Evolutionary conservation across 92 coral and sea anemone species (phyloP).

Genomic region (Meandrina meandrites): DNA sequence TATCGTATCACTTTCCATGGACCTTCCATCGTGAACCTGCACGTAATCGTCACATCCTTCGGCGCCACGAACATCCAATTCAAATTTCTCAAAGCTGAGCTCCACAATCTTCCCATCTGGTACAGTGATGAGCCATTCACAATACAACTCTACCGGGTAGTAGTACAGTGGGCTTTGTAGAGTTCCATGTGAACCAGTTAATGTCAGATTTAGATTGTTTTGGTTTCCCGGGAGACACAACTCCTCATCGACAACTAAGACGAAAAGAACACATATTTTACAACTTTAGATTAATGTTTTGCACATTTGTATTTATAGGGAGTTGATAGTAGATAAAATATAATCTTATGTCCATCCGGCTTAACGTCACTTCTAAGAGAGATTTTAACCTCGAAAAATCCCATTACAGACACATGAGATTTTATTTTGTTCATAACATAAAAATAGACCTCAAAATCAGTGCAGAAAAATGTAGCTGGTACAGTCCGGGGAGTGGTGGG

Average conservation of each 20-base stretch:
- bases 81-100: conserved; percentile 17
- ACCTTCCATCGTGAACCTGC: not conserved
- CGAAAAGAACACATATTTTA: no score
- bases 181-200: not conserved
- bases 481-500: no score
- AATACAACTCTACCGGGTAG: conserved; percentile 5
- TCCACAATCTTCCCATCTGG: conserved; percentile 26
- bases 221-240: conserved; percentile 14
- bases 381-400: no score
- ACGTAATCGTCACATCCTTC: not conserved
- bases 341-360: no score
- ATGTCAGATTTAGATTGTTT: not conserved
- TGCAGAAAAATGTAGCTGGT: no score
- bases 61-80: not conserved
- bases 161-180: conserved; percentile 8
- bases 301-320: no score
- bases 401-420: no score
- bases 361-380: no score
- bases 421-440: no score
- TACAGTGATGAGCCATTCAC: conserved; percentile 44
- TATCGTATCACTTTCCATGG: not conserved
- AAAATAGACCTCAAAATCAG: no score
- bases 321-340: no score
- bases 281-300: no score
- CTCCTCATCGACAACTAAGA: not conserved